Base-by-base conservation (phyloP, 2,888 invertebrate species). In the Lasioglossum lativentre region DNA sequence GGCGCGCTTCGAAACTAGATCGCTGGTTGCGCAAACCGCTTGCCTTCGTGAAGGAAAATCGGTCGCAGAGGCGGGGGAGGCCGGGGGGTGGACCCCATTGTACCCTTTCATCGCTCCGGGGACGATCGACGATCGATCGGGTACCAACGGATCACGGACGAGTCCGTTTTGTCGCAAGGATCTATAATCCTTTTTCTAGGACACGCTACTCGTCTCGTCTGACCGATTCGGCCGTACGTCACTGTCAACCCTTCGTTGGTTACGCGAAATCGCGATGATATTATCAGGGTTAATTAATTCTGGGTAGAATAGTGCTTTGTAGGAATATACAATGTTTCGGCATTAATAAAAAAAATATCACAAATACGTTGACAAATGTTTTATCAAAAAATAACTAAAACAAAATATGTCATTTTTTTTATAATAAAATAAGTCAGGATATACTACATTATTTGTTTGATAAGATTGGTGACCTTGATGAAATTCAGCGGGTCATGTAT, bases 1-100 rank as follows among this genome's bases (percentile, higher is more conserved):
- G 82, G 52, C 66, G 52, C 66, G 73, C 38, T 6, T 72, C 76
- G 79, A 88, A 87, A 88, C 82, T 87, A 81, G 85, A 87, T 74
- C 82, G 75, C 77, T 12, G 1, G 78, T 88, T 88, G 85, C 79
- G 63, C 59, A 59, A 75, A 10, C 14, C 56, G 27, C 1, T 42
- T 52, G 47, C 75, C 75, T 74, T 47, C 66, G 77, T 45, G 74
- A 52, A 8, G 63, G 70, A 75, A 70, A 80, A 68, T 40, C 40
- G 70, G 40, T 45, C 34, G 70, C 30, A 4, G 42, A 14, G 14
- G 73, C 42, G 27, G 66, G 52, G 47, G 59, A 45, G 75, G 52
- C 63, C 30, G 63, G 63, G 72, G 56, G 68, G 63, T 34, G n/a
- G 34, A 38, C 63, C 34, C 75, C 71, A 84, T 87, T 81, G 78